Base-by-base conservation (phyloP, 1,140 invertebrate species). In the Rhizoglyphus robini region DNA sequence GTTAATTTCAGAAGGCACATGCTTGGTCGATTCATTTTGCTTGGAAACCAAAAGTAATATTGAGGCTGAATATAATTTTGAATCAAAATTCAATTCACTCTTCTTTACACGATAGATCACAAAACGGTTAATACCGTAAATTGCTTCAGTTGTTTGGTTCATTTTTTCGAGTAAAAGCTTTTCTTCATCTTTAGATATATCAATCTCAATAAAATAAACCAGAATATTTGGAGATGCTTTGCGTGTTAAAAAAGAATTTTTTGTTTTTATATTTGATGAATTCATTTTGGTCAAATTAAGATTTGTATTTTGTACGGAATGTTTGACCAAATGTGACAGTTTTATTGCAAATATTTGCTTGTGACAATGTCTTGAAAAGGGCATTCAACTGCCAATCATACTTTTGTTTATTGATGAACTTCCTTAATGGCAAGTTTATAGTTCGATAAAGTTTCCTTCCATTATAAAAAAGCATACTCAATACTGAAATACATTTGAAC, bases 211-310 rank as follows among this genome's bases (percentile, higher is more conserved):
- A 20, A 60, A 60, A 46, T 20, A 27, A 1, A 60, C 58, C 27
- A 60, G 15, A 60, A 60, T 60, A 60, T 60, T 60, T 2, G 27
- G 15, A 15, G 29, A 60, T 46, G 58, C 58, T 60, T 60, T 60
- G 13, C 29, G 15, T 27, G n/a, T 34, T 4, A 60, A 11, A 27
- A 60, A 60, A 2, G 58, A n/a, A n/a, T n/a, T n/a, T n/a, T n/a
- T n/a, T n/a, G n/a, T n/a, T n/a, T n/a, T n/a, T n/a, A n/a, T n/a
- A n/a, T n/a, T n/a, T n/a, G n/a, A n/a, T n/a, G n/a, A n/a, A n/a
- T n/a, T n/a, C n/a, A n/a, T n/a, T n/a, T n/a, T n/a, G n/a, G n/a
- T n/a, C n/a, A n/a, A n/a, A n/a, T n/a, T n/a, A n/a, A n/a, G n/a
- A n/a, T n/a, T n/a, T n/a, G n/a, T n/a, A n/a, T n/a, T n/a, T n/a